Conservation (phyloP, 2,113 vertebrate species). For the Triplophysa siluroides region DNA sequence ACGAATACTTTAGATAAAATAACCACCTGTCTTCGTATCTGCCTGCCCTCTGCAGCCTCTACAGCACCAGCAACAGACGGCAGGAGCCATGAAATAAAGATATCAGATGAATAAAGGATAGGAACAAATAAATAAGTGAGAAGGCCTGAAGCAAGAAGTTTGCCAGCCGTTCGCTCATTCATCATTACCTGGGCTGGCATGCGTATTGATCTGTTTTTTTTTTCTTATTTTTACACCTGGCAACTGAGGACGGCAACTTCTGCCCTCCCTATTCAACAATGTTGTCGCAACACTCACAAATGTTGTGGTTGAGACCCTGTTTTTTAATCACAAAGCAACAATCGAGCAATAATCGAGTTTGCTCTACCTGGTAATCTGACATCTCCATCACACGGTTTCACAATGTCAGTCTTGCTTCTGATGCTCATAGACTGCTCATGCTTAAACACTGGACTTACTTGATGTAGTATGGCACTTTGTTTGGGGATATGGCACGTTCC, state of each 20-base stretch:
- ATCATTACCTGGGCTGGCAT: slow-evolving; percentile 44
- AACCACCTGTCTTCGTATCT: slow-evolving; percentile 1
- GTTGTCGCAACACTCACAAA: no score
- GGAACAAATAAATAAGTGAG: slow-evolving; percentile 50
- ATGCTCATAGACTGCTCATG: slow-evolving; percentile 1
- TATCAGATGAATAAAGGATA: slow-evolving; percentile 47
- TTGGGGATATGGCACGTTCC: slow-evolving; percentile 97
- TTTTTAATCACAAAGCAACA: slow-evolving; percentile 19
- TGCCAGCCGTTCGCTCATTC: slow-evolving; percentile 50
- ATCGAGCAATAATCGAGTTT: slow-evolving; percentile 39
- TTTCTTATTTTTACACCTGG: neutral
- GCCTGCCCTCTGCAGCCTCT: neutral
- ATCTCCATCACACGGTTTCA: neutral
- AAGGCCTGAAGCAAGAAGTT: slow-evolving; percentile 13
- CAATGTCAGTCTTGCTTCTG: neutral
- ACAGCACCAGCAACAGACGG: neutral
- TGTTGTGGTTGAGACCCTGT: neutral
- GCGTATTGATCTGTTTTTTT: slow-evolving; percentile 51
- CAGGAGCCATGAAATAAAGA: slow-evolving; percentile 25
- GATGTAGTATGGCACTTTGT: slow-evolving; percentile 99
- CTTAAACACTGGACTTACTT: slow-evolving; percentile 82
- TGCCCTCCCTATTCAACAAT: neutral
- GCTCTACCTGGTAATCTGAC: slow-evolving; percentile 19
- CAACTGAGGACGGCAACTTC: neutral
- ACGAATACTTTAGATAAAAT: neutral